Percentiles rank a stretch among this genome's conserved stretches.
Evolutionary conservation across 2,797 vertebrate genomes (phyloP).

Genomic region (Molossus alvarezi): DNA sequence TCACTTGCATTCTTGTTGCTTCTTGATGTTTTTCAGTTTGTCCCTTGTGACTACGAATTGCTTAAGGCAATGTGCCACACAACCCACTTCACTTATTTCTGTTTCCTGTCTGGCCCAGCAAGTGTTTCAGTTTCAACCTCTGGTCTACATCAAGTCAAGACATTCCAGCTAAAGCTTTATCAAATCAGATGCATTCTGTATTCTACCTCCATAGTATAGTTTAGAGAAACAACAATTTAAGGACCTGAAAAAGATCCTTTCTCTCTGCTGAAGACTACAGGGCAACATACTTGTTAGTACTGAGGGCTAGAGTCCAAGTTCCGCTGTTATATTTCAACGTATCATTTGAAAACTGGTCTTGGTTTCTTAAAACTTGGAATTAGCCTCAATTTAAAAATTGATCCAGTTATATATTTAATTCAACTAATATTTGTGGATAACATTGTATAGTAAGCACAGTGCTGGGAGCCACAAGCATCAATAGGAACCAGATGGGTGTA

Average conservation of each 20-base stretch:
- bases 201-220: background rate
- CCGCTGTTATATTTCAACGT: background rate
- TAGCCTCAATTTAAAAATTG: conserved; percentile 1
- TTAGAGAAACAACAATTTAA: background rate
- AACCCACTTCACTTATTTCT: conserved; percentile 23
- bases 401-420: background rate
- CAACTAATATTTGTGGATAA: background rate
- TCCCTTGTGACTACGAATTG: background rate
- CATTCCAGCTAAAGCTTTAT: background rate
- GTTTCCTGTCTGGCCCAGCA: conserved; percentile 23
- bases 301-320: background rate
- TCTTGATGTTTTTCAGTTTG: conserved; percentile 29
- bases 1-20: conserved; percentile 42
- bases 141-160: conserved; percentile 10
- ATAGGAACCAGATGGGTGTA: background rate
- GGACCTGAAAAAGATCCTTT: background rate
- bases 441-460: background rate
- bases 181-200: background rate
- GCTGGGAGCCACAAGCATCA: background rate
- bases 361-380: conserved; percentile 12
- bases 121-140: background rate
- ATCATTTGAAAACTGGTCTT: background rate
- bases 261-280: background rate
- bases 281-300: background rate
- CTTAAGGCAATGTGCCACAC: background rate